These are phyloP conservation scores for Bucco capensis DNA, from an alignment of 2,113 vertebrate species.

Conservation along the genomic window DNA sequence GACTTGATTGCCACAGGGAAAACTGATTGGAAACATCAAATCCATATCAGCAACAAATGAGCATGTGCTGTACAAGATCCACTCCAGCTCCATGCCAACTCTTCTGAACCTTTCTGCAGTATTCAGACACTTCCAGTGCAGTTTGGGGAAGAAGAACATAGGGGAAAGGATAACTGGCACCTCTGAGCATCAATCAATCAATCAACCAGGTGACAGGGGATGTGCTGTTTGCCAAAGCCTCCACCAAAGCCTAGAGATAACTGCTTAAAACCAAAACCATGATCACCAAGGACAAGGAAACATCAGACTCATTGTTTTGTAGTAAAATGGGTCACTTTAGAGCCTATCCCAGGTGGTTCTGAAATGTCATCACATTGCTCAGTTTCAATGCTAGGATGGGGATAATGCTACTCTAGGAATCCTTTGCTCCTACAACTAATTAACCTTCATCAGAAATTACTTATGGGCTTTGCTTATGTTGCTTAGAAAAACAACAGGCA, in stretches of 20 bases:
- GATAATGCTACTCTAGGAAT: not conserved
- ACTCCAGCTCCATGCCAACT: not conserved
- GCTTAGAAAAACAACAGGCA: not conserved
- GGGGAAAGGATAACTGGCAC: not conserved
- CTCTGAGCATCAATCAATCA: not conserved
- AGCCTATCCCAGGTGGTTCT: not conserved
- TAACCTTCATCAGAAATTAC: not conserved
- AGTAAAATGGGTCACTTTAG: not conserved
- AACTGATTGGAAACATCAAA: not conserved
- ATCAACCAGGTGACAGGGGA: not conserved
- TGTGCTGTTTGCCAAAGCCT: not conserved
- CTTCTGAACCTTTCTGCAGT: not conserved
- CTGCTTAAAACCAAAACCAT: not conserved
- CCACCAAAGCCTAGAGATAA: not conserved
- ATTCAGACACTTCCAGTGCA: not conserved
- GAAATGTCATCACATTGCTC: slow-evolving; percentile 4
- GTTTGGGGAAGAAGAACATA: not conserved
- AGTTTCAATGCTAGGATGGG: not conserved
- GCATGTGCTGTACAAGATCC: not conserved
- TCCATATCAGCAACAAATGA: not conserved
- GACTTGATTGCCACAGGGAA: not conserved
- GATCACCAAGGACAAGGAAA: not conserved
- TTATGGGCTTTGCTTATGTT: not conserved
- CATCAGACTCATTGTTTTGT: not conserved
- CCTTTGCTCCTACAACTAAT: not conserved